phyloP scores from a whole-genome alignment of 2,113 vertebrate species.

The Arvicanthis niloticus region DNA sequence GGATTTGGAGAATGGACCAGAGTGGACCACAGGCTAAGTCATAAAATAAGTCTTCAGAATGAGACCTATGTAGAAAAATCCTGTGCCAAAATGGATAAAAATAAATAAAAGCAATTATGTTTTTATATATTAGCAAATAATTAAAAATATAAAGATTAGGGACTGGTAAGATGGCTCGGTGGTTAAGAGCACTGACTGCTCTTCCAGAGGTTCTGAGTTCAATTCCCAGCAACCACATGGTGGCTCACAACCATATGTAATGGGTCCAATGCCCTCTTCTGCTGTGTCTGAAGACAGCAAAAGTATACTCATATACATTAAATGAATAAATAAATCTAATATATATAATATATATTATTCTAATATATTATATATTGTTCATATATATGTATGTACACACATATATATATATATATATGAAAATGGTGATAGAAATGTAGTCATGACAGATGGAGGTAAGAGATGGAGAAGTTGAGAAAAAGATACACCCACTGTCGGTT shows the following conservation, averaged over 20 bases:
- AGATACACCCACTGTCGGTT: background rate
- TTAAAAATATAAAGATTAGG: conserved; percentile 19
- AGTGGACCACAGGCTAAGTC: background rate
- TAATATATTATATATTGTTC: too few relatives aligned
- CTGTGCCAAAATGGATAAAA: background rate
- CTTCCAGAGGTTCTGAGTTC: too few relatives aligned
- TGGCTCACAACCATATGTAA: too few relatives aligned
- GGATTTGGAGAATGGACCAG: background rate
- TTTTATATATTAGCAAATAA: background rate
- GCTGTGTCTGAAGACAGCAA: too few relatives aligned
- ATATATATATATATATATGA: background rate
- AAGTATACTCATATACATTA: too few relatives aligned
- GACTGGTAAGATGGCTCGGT: too few relatives aligned
- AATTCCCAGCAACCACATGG: too few relatives aligned
- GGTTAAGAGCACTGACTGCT: too few relatives aligned
- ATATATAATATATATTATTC: too few relatives aligned
- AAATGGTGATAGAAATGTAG: background rate
- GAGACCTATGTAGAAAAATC: background rate
- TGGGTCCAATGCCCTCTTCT: too few relatives aligned
- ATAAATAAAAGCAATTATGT: background rate
- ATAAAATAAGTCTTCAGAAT: background rate
- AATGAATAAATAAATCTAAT: too few relatives aligned
- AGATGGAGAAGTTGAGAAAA: background rate
- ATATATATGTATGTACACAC: too few relatives aligned
- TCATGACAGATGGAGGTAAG: background rate